Conservation (phyloP, 2,888 invertebrate genomes). For the Volucella bombylans region DNA sequence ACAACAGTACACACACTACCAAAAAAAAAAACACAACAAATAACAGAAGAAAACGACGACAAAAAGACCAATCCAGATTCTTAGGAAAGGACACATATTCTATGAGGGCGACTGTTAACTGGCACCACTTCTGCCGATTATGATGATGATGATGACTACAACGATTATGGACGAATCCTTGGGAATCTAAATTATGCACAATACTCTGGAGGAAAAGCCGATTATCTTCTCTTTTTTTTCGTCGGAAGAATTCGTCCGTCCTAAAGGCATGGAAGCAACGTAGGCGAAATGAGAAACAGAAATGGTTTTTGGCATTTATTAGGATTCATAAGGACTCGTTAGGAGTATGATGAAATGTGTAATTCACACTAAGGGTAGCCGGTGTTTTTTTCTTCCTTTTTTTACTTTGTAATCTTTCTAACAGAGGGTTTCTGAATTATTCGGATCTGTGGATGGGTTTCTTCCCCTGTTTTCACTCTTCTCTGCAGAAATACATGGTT, state of each 20-base stretch:
- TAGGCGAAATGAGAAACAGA: not conserved
- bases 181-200: constrained; percentile 56
- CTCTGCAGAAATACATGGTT: too few relatives aligned
- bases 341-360: too few relatives aligned
- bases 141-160: constrained; percentile 73
- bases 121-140: constrained; percentile 62
- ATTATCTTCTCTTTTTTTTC: constrained; percentile 60
- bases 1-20: constrained; percentile 15
- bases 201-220: constrained; percentile 60
- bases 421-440: too few relatives aligned
- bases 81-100: constrained; percentile 28
- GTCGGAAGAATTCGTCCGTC: too few relatives aligned
- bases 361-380: too few relatives aligned
- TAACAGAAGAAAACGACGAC: not conserved
- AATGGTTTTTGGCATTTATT: constrained; percentile 39
- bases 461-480: too few relatives aligned
- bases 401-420: too few relatives aligned
- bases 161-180: constrained; percentile 70
- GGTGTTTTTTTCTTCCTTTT: too few relatives aligned
- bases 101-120: constrained; percentile 24
- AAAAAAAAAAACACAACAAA: too few relatives aligned
- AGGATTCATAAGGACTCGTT: constrained; percentile 20
- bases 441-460: too few relatives aligned
- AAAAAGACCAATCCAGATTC: constrained; percentile 28
- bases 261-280: too few relatives aligned